Evolutionary conservation across 2,888 invertebrate species (phyloP).

Genomic region (Drosophila anomelani): DNA sequence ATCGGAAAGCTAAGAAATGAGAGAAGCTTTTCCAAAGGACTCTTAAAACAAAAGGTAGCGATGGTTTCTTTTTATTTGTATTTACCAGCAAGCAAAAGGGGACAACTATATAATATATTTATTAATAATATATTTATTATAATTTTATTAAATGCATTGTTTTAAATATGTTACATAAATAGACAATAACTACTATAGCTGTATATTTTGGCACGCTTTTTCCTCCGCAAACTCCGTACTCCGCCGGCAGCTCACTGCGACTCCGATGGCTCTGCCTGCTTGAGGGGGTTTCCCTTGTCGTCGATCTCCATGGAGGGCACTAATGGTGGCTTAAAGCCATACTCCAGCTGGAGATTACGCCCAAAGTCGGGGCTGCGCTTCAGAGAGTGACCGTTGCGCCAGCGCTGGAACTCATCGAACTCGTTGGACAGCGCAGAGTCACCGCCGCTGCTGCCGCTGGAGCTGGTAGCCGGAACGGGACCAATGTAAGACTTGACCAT

Average conservation of each 20-base stretch:
- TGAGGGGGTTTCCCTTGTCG: slow-evolving; percentile 88
- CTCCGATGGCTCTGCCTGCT: slow-evolving; percentile 53
- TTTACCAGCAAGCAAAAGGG: neutral
- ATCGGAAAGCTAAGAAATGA: neutral
- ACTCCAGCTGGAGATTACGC: slow-evolving; percentile 90
- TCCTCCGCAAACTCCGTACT: neutral
- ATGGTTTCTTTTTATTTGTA: neutral
- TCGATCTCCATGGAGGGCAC: slow-evolving; percentile 93
- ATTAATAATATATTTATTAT: neutral
- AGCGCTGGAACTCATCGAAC: slow-evolving; percentile 80
- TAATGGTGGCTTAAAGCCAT: slow-evolving; percentile 92
- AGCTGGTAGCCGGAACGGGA: slow-evolving; percentile 59
- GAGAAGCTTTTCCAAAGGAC: neutral
- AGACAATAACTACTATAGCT: slow-evolving; percentile 60
- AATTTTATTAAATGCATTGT: slow-evolving; percentile 60
- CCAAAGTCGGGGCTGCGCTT: slow-evolving; percentile 86
- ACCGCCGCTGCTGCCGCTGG: neutral
- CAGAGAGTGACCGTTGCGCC: slow-evolving; percentile 85
- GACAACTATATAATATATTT: neutral
- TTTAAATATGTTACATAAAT: slow-evolving; percentile 67
- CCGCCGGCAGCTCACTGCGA: slow-evolving; percentile 6
- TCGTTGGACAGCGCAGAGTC: slow-evolving; percentile 49
- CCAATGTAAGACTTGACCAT: slow-evolving; percentile 84
- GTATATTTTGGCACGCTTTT: slow-evolving; percentile 73
- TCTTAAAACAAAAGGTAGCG: neutral